Base-by-base conservation (phyloP, 1,140 invertebrate species). In the Carposina sasakii region DNA sequence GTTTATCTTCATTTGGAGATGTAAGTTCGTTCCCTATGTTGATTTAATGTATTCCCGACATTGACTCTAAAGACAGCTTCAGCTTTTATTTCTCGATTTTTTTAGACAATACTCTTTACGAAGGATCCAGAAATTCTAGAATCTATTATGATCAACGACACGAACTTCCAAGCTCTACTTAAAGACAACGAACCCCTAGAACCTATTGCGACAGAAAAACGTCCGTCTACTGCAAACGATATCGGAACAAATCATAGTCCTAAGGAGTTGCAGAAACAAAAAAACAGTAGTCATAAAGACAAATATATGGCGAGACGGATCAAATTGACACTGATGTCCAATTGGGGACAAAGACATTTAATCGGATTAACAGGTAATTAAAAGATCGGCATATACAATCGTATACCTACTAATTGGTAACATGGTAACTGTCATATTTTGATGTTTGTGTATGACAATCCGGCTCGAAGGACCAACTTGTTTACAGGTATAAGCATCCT, bases 21-120 rank as follows among this genome's bases (percentile, higher is more conserved):
- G 93, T 95, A 73, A 88, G 89, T 89, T 51, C 51, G 3, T 4
- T 13, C 12, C 17, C n/a, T 17, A 36, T 6, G 52, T 41, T 53
- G 12, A 12, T 28, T 6, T 28, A 6, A 28, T 12, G 24, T 6
- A 6, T 28, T 28, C 24, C 12, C 6, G 24, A 28, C 12, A 6
- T 28, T 28, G 24, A 28, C 24, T 28, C 13, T 10, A 17, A 28
- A 2, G 17, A 19, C 17, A 12, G 24, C n/a, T 8, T 15, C 6
- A 13, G 5, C 13, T 42, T 37, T 9, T 31, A 47, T 23, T 45
- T 24, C 3, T 40, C 20, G 40, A 16, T 2, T 28, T 45, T 72
- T 89, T 31, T 78, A 95, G 93, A 94, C 93, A 13, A 94, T 95
- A 58, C 78, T 95, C 42, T 95, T 94, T 72, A 94, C 93, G 19